Percentiles rank a stretch among this genome's conserved stretches.
These are phyloP conservation scores for Xiphorhynchus erythropygius DNA, from an alignment of 2,797 vertebrate genomes.

Conservation along the genomic window DNA sequence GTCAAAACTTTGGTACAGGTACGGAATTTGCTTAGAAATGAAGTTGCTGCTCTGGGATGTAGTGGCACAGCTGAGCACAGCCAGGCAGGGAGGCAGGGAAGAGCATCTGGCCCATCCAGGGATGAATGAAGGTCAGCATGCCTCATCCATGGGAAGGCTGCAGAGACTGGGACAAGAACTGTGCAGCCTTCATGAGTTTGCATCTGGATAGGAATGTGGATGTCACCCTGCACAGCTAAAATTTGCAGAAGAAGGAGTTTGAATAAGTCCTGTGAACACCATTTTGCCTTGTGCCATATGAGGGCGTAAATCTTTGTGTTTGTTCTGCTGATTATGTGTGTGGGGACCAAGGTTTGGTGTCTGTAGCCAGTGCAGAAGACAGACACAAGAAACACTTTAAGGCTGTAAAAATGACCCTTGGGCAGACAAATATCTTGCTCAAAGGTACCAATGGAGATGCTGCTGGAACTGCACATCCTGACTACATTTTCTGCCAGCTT, in stretches of 20 bases:
- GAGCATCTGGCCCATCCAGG: not conserved
- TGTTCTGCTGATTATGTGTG: not conserved
- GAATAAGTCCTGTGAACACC: not conserved
- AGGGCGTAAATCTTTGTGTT: not conserved
- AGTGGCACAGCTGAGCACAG: not conserved
- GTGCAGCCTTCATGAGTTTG: not conserved
- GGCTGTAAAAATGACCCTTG: not conserved
- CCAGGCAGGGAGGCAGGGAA: not conserved
- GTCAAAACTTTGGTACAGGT: not conserved
- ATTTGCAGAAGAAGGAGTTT: not conserved
- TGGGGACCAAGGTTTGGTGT: not conserved
- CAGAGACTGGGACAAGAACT: not conserved
- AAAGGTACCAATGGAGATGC: not conserved
- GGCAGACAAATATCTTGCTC: not conserved
- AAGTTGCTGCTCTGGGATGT: rapidly evolving
- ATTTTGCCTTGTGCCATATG: not conserved
- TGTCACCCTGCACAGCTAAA: not conserved
- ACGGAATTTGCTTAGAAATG: not conserved
- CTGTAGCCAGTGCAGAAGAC: rapidly evolving
- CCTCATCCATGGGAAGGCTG: not conserved
- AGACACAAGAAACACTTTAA: not conserved
- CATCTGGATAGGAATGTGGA: not conserved
- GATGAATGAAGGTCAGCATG: not conserved
- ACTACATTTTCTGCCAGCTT: not conserved
- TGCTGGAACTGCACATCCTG: not conserved